Percentiles rank a stretch among this genome's conserved stretches.
Evolutionary conservation across 2,797 vertebrate species (phyloP).

Genomic region (Megaceryle alcyon): DNA sequence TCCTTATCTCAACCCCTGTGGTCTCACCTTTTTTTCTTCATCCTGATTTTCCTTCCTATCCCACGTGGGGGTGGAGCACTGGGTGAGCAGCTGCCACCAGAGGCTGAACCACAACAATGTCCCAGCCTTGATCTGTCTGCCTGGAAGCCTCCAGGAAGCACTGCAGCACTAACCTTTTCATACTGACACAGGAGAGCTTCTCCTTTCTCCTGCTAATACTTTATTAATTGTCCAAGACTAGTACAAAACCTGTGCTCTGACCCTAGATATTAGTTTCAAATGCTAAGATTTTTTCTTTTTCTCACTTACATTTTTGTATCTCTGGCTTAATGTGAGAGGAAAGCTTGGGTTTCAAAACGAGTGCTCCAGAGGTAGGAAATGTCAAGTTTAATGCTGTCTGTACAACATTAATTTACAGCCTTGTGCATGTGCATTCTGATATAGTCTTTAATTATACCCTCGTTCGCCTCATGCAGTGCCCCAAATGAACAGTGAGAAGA

Average conservation of each 20-base stretch:
- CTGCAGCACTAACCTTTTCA: neutral
- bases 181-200: neutral
- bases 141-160: neutral
- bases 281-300: neutral
- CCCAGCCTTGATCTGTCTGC: neutral
- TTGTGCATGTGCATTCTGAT: slow-evolving; percentile 32
- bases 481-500: slow-evolving; percentile 13
- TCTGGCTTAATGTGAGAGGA: neutral
- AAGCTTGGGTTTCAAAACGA: neutral
- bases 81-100: neutral
- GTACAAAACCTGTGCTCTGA: neutral
- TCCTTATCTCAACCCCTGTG: neutral
- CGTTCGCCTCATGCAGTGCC: slow-evolving; percentile 24
- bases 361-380: neutral
- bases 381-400: neutral
- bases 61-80: neutral
- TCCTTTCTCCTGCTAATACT: neutral
- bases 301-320: neutral
- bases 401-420: neutral
- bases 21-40: neutral
- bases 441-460: slow-evolving; percentile 26
- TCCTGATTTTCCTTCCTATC: neutral
- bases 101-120: neutral
- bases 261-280: neutral
- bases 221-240: neutral